Conservation (phyloP, 2,888 invertebrate species). For the Pedicia rivosa region DNA sequence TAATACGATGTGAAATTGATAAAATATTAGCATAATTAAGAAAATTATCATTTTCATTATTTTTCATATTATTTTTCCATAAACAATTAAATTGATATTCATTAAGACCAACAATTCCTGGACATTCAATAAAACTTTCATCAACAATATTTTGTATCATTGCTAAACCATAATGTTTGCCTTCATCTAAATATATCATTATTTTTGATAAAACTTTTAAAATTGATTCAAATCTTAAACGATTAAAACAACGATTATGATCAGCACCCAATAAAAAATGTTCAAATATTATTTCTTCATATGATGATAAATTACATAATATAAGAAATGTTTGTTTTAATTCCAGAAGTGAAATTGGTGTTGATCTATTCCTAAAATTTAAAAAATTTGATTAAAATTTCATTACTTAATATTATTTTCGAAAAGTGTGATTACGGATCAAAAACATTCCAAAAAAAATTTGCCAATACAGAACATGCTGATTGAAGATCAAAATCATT, state of each 20-base stretch:
- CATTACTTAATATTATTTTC: background rate
- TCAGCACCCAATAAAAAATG: slow-evolving; percentile 22
- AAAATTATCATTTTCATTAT: too few species aligned
- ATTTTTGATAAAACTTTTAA: slow-evolving; percentile 23
- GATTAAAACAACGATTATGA: slow-evolving; percentile 21
- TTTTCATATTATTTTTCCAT: slow-evolving; percentile 21
- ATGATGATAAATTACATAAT: slow-evolving; percentile 22
- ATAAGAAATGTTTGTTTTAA: slow-evolving; percentile 26
- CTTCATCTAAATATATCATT: slow-evolving; percentile 25
- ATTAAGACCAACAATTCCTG: slow-evolving; percentile 21
- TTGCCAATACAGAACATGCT: slow-evolving; percentile 21
- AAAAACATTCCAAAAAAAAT: slow-evolving; percentile 29
- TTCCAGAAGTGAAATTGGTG: slow-evolving; percentile 25
- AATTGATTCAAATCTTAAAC: slow-evolving; percentile 23
- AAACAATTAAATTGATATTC: slow-evolving; percentile 26
- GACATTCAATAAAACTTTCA: slow-evolving; percentile 22
- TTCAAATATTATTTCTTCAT: slow-evolving; percentile 21
- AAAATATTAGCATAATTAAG: too few species aligned
- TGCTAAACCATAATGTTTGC: slow-evolving; percentile 22
- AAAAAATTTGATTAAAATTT: background rate
- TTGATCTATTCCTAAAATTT: slow-evolving; percentile 20
- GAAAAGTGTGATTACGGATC: slow-evolving; percentile 23
- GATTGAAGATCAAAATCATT: slow-evolving; percentile 17
- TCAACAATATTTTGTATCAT: slow-evolving; percentile 21
- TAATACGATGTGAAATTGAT: slow-evolving; percentile 25